Evolutionary conservation across 2,113 vertebrate genomes (phyloP).

Genomic region (Alectura lathami): DNA sequence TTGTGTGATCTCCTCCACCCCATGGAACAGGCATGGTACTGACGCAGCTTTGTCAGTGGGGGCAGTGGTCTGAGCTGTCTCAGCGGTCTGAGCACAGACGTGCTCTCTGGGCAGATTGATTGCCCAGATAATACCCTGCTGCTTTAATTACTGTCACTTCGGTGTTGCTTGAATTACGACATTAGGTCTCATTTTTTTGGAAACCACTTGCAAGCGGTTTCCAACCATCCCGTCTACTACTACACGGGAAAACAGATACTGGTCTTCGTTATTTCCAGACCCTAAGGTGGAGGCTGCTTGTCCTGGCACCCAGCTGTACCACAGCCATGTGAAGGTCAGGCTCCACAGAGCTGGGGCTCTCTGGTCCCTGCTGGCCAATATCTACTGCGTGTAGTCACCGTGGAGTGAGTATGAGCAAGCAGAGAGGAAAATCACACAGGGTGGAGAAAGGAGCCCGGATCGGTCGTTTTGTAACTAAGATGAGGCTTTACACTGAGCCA

Average conservation of each 20-base stretch:
- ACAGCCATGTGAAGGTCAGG: neutral
- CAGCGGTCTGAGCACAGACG: neutral
- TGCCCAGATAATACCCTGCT: neutral
- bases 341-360: neutral
- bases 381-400: neutral
- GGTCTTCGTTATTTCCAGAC: neutral
- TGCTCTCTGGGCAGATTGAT: neutral
- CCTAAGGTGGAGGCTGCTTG: neutral
- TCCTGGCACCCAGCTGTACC: neutral
- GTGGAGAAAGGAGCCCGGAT: neutral
- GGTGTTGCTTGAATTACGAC: neutral
- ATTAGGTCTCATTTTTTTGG: neutral
- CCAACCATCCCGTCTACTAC: neutral
- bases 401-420: neutral
- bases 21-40: fast-evolving
- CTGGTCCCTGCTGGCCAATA: neutral
- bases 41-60: neutral
- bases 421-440: neutral
- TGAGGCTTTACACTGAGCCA: neutral
- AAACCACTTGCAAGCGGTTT: neutral
- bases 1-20: neutral
- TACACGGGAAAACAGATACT: neutral
- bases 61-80: neutral
- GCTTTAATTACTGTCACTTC: neutral
- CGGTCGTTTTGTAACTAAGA: neutral